These are phyloP conservation scores for Drosophila stalkeri DNA, from an alignment of 2,888 invertebrate genomes.

Conservation along the genomic window DNA sequence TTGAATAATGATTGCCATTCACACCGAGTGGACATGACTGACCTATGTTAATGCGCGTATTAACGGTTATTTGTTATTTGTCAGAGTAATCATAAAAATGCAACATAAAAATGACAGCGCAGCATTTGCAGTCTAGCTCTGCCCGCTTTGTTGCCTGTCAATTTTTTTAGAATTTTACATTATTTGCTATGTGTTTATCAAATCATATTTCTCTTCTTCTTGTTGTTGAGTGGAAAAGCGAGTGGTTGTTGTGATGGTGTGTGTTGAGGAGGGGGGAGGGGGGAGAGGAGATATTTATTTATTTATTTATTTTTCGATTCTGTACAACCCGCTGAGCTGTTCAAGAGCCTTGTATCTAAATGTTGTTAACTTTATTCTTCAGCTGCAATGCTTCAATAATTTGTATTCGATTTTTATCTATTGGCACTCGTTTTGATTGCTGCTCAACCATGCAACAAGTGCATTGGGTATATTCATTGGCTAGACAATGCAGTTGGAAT, in stretches of 20 bases:
- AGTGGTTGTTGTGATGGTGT: too few species aligned
- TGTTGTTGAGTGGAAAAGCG: neutral
- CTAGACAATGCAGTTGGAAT: neutral
- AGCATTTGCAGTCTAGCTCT: constrained; percentile 35
- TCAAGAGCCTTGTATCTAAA: constrained; percentile 52
- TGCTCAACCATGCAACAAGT: neutral
- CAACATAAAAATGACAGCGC: constrained; percentile 56
- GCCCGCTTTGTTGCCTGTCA: constrained; percentile 60
- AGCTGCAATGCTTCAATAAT: constrained; percentile 41
- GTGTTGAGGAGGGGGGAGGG: neutral
- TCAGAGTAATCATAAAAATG: constrained; percentile 62
- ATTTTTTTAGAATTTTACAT: constrained; percentile 59
- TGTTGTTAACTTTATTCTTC: constrained; percentile 51
- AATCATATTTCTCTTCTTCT: constrained; percentile 35
- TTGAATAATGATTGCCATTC: constrained; percentile 67
- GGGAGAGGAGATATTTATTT: constrained; percentile 2
- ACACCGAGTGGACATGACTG: constrained; percentile 61
- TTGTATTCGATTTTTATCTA: constrained; percentile 49
- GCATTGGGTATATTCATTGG: constrained; percentile 3
- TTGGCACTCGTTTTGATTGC: constrained; percentile 38
- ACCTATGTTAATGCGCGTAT: constrained; percentile 71
- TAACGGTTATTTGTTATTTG: constrained; percentile 74
- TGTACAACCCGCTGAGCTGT: constrained; percentile 28
- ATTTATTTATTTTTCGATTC: neutral
- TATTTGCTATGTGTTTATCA: constrained; percentile 60